These are phyloP conservation scores for Amiota mariae DNA, from an alignment of 2,888 invertebrate genomes.

Conservation along the genomic window DNA sequence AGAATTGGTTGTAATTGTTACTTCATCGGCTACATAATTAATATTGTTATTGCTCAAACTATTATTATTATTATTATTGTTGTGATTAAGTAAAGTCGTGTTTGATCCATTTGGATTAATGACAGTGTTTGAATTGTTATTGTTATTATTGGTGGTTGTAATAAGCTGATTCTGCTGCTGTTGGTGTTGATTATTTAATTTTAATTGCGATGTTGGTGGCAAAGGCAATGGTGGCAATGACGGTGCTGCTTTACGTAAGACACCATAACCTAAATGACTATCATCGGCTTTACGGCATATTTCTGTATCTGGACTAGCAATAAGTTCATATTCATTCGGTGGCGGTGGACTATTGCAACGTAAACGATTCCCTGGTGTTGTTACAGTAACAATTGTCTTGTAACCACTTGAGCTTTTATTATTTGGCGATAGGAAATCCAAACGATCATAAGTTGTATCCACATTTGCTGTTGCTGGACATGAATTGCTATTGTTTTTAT, in stretches of 20 bases:
- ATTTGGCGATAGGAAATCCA: slow-evolving; percentile 87
- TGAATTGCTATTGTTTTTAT: not conserved
- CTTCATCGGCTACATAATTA: not conserved
- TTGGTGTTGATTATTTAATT: not conserved
- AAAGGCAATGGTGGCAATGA: slow-evolving; percentile 10
- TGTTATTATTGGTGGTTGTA: slow-evolving; percentile 21
- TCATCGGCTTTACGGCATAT: slow-evolving; percentile 85
- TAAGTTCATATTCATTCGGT: slow-evolving; percentile 86
- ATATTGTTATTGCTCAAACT: slow-evolving; percentile 24
- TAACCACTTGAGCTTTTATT: slow-evolving; percentile 82
- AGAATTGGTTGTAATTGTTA: slow-evolving; percentile 16
- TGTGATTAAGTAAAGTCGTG: not conserved
- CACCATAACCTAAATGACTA: slow-evolving; percentile 86
- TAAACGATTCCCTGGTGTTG: slow-evolving; percentile 73
- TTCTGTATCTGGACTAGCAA: slow-evolving; percentile 79
- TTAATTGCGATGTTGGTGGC: not conserved
- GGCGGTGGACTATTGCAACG: slow-evolving; percentile 66
- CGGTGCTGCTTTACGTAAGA: slow-evolving; percentile 79
- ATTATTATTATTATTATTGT: slow-evolving; percentile 6
- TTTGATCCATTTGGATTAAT: not conserved
- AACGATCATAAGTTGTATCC: slow-evolving; percentile 82
- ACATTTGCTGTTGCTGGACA: slow-evolving; percentile 33
- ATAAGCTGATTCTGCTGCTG: not conserved
- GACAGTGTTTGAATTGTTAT: slow-evolving; percentile 27
- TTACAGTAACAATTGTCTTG: slow-evolving; percentile 80